These are phyloP conservation scores for Mus spicilegus DNA, from an alignment of 2,113 vertebrate genomes.

Conservation along the genomic window DNA sequence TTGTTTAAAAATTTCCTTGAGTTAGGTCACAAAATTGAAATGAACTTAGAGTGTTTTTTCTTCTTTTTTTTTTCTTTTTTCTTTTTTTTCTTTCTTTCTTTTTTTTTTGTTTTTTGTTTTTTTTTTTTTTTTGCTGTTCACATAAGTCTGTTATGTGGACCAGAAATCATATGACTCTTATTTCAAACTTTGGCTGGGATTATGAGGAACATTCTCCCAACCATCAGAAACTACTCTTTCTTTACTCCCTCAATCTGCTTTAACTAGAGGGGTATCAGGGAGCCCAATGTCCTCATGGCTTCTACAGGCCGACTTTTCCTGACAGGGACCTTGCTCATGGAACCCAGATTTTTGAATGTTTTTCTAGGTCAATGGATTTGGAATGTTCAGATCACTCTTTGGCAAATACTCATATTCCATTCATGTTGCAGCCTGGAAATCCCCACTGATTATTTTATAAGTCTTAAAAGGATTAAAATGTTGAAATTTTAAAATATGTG, in stretches of 20 bases:
- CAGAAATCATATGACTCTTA: constrained; percentile 70
- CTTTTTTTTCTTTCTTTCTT: constrained; percentile 19
- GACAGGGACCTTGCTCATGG: neutral
- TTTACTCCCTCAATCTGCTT: neutral
- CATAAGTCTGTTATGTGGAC: constrained; percentile 57
- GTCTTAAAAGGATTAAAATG: neutral
- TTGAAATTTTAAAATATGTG: constrained; percentile 29
- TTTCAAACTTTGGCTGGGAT: constrained; percentile 66
- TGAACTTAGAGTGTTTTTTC: neutral
- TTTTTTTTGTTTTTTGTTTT: neutral
- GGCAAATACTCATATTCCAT: constrained; percentile 26
- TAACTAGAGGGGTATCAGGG: neutral
- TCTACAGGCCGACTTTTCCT: neutral
- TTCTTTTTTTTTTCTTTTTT: neutral
- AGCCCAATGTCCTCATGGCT: constrained; percentile 31
- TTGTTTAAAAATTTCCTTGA: constrained; percentile 42
- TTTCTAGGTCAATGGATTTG: constrained; percentile 52
- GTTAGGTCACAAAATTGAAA: constrained; percentile 12
- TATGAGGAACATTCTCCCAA: constrained; percentile 57
- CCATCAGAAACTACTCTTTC: constrained; percentile 59
- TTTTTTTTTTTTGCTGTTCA: constrained; percentile 58
- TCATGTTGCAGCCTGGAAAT: constrained; percentile 60
- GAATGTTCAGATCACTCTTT: constrained; percentile 57
- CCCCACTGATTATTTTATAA: constrained; percentile 61
- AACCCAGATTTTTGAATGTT: constrained; percentile 35